Evolutionary conservation across 1,140 invertebrate genomes (phyloP).

Genomic region (Diabrotica undecimpunctata): DNA sequence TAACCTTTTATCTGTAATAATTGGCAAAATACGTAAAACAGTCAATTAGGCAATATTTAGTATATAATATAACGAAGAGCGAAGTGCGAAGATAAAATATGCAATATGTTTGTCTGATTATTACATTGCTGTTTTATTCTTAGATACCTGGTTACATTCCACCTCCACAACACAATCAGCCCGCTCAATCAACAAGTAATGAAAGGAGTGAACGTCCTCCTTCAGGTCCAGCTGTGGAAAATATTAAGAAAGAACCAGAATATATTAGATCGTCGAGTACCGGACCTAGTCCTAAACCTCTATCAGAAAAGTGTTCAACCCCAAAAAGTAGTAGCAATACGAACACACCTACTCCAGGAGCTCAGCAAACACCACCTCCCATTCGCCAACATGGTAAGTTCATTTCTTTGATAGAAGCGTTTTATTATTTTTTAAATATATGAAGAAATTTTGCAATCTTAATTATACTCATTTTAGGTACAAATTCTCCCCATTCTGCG

Average conservation of each 20-base stretch:
- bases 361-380: constrained; percentile 46
- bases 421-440: not conserved
- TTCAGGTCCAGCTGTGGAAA: constrained; percentile 34
- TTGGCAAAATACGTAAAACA: no score
- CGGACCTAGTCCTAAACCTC: constrained; percentile 32
- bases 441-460: not conserved
- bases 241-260: constrained; percentile 66
- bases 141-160: constrained; percentile 61
- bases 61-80: no score
- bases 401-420: not conserved
- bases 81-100: no score
- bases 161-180: constrained; percentile 29
- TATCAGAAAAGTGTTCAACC: constrained; percentile 39
- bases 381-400: constrained; percentile 41
- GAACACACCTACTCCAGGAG: constrained; percentile 38
- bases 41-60: no score
- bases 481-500: constrained; percentile 54
- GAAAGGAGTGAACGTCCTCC: constrained; percentile 33
- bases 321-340: constrained; percentile 36
- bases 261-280: constrained; percentile 42
- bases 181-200: constrained; percentile 21
- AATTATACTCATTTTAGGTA: constrained; percentile 19
- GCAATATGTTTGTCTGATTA: not conserved
- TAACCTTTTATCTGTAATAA: no score
- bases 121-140: not conserved